phyloP scores from a whole-genome alignment of 2,888 invertebrate genomes.

The Drosophila kanekoi region DNA sequence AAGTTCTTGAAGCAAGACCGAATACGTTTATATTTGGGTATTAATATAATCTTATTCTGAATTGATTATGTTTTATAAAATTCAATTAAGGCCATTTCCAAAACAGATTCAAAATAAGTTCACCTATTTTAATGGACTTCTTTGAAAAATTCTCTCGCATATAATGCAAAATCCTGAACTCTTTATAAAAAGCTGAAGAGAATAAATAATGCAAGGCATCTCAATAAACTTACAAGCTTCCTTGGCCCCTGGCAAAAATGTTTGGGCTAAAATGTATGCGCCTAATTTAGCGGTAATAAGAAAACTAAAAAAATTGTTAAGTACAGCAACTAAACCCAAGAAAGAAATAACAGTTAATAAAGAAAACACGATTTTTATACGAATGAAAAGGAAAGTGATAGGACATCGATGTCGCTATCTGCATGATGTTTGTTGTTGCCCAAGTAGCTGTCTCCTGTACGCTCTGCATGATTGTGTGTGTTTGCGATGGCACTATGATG shows the following conservation, averaged over 20 bases:
- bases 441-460: not conserved
- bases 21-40: too few species aligned
- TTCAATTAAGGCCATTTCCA: too few species aligned
- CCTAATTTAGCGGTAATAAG: constrained; percentile 53
- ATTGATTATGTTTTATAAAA: too few species aligned
- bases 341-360: constrained; percentile 15
- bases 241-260: not conserved
- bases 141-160: not conserved
- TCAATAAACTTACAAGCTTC: constrained; percentile 58
- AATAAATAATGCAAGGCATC: constrained; percentile 35
- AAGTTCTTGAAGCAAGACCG: too few species aligned
- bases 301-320: too few species aligned
- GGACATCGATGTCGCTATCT: constrained; percentile 32
- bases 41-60: too few species aligned
- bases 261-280: constrained; percentile 39
- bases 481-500: constrained; percentile 55
- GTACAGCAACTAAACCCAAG: too few species aligned
- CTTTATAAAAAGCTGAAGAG: not conserved
- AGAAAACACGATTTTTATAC: constrained; percentile 46
- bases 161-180: not conserved
- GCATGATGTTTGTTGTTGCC: constrained; percentile 35
- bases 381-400: not conserved
- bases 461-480: not conserved
- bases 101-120: too few species aligned
- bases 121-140: too few species aligned